A percentile compares a stretch with the other conserved stretches of the same genome.
These are phyloP conservation scores for Nephila pilipes DNA, from an alignment of 1,140 invertebrate species.

Conservation along the genomic window DNA sequence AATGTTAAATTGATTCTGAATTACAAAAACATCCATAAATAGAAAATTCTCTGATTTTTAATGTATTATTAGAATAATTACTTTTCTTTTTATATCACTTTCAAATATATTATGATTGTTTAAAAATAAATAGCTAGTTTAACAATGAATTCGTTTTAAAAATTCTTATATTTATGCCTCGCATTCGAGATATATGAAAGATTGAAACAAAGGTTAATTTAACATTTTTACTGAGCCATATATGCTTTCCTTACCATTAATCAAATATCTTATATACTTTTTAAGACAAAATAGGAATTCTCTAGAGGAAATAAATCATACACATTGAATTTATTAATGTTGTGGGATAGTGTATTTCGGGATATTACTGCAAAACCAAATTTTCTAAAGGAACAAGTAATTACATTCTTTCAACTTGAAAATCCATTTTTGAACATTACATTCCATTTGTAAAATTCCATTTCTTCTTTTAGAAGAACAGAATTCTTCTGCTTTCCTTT, in stretches of 20 bases:
- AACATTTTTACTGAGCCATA: background rate
- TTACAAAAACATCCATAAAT: too few species aligned
- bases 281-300: background rate
- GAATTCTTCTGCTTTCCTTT: conserved; percentile 17
- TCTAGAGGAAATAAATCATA: background rate
- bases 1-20: too few species aligned
- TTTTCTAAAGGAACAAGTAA: background rate
- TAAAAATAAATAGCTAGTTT: background rate
- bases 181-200: background rate
- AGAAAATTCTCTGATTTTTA: too few species aligned
- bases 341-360: background rate
- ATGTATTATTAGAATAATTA: too few species aligned
- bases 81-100: too few species aligned
- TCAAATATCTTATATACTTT: background rate
- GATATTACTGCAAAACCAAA: conserved; percentile 5
- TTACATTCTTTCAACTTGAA: conserved; percentile 35
- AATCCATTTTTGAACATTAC: conserved; percentile 41
- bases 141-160: background rate
- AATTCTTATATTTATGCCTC: background rate
- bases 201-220: background rate
- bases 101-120: too few species aligned
- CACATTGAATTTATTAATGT: background rate
- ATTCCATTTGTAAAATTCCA: conserved; percentile 68
- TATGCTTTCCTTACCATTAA: background rate
- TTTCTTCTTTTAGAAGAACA: conserved; percentile 1